These are phyloP conservation scores for Eupithecia subumbrata DNA, from an alignment of 2,888 invertebrate species.

Conservation along the genomic window DNA sequence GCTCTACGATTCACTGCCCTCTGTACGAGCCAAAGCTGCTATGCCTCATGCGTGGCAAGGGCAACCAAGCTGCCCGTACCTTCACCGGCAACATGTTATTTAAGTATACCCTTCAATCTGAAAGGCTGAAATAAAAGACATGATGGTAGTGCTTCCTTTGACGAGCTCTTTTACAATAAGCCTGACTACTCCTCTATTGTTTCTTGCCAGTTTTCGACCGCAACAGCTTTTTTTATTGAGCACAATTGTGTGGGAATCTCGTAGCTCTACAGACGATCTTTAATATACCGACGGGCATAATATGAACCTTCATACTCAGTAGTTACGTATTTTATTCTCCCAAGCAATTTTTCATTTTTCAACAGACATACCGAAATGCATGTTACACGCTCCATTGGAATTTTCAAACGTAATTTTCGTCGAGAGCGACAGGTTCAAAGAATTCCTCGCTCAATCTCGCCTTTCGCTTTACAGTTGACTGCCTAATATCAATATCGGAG, in stretches of 20 bases:
- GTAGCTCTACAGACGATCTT: background rate
- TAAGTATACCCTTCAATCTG: background rate
- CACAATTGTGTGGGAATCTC: background rate
- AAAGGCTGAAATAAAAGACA: background rate
- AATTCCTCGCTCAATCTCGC: conserved; percentile 29
- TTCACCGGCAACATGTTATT: background rate
- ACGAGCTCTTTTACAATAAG: background rate
- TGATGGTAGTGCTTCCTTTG: background rate
- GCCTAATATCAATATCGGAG: conserved; percentile 33
- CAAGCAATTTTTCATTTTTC: background rate
- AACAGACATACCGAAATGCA: conserved; percentile 30
- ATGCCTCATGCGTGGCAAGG: background rate
- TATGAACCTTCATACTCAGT: background rate
- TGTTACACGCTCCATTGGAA: conserved; percentile 16
- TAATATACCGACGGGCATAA: background rate
- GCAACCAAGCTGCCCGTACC: background rate
- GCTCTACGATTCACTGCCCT: background rate
- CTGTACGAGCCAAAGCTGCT: background rate
- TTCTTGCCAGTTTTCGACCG: background rate
- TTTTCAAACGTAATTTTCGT: conserved; percentile 15
- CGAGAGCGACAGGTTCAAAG: conserved; percentile 22
- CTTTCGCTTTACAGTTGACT: conserved; percentile 30
- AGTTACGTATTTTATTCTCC: background rate
- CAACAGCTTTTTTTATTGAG: background rate
- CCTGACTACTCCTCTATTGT: background rate